A percentile compares a stretch with the other conserved stretches of the same genome.
Conservation (phyloP, 2,888 invertebrate species). For the Agelastica alni region DNA sequence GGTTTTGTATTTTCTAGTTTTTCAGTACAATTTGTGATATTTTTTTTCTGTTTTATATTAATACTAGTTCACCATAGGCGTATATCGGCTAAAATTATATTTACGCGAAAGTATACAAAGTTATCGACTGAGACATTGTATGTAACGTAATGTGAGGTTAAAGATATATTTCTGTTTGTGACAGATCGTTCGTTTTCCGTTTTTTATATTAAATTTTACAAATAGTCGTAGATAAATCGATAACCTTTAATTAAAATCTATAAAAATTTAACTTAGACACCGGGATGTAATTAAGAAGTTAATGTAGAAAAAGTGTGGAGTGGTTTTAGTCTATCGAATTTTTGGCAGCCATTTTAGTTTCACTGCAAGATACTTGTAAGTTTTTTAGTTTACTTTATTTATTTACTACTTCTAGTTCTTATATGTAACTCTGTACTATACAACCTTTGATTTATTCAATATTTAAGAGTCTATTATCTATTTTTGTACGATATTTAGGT, state of each 20-base stretch:
- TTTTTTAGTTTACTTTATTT: constrained; percentile 31
- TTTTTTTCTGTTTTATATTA: constrained; percentile 17
- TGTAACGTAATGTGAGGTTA: constrained; percentile 36
- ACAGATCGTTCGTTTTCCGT: constrained; percentile 30
- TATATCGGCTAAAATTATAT: background rate
- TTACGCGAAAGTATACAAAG: constrained; percentile 13
- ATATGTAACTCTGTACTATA: background rate
- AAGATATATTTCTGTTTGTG: constrained; percentile 33
- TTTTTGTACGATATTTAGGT: background rate
- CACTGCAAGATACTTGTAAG: constrained; percentile 42
- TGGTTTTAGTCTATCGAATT: constrained; percentile 35
- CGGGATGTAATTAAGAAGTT: constrained; percentile 25
- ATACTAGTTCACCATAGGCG: constrained; percentile 6
- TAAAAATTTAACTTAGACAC: constrained; percentile 1
- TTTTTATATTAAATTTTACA: constrained; percentile 18
- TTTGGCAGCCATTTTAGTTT: constrained; percentile 39
- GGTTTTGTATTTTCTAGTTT: constrained; percentile 39
- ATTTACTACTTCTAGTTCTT: background rate
- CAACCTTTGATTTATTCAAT: background rate
- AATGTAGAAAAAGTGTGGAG: constrained; percentile 27
- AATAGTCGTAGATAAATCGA: constrained; percentile 5
- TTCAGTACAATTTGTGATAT: constrained; percentile 28
- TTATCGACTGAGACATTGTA: constrained; percentile 31
- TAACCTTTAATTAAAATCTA: background rate
- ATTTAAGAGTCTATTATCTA: background rate